A percentile compares a stretch with the other conserved stretches of the same genome.
Conservation (phyloP, 1,140 invertebrate species). For the Adelges cooleyi region DNA sequence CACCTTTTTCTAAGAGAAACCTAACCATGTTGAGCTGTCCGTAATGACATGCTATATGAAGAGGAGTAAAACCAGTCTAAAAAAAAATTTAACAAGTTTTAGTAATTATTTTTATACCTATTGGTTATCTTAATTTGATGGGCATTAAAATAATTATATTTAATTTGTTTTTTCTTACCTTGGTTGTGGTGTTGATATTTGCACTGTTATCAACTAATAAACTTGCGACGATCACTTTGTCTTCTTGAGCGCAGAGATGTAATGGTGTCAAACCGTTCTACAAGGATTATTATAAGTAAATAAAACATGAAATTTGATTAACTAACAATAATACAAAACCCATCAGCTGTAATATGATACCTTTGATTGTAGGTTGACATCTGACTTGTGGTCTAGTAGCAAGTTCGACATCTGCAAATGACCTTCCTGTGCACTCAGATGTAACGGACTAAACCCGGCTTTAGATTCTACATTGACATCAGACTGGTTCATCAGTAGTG, state of each 20-base stretch:
- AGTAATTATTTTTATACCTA: background rate
- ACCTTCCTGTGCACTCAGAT: conserved; percentile 87
- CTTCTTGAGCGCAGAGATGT: conserved; percentile 86
- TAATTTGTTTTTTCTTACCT: conserved; percentile 43
- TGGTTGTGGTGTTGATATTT: conserved; percentile 67
- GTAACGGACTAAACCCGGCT: conserved; percentile 85
- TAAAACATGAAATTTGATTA: background rate
- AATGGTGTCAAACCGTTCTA: conserved; percentile 79
- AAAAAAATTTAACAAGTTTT: conserved; percentile 28
- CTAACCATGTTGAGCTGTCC: conserved; percentile 91
- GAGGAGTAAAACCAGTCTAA: conserved; percentile 85
- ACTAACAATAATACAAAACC: conserved; percentile 2
- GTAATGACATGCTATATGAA: conserved; percentile 94
- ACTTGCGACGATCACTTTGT: conserved; percentile 74
- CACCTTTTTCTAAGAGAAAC: conserved; percentile 75
- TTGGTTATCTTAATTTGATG: background rate
- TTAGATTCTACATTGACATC: conserved; percentile 78
- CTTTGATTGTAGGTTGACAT: conserved; percentile 75
- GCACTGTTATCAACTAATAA: conserved; percentile 72
- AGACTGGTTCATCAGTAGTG: conserved; percentile 83
- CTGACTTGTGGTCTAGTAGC: conserved; percentile 74
- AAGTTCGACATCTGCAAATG: conserved; percentile 84
- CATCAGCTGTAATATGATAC: conserved; percentile 39
- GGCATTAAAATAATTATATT: background rate
- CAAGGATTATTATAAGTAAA: conserved; percentile 32